Evolutionary conservation across 37 sponge, comb jelly and placozoan genomes (phyloP).

Genomic region (Ephydatia muelleri): DNA sequence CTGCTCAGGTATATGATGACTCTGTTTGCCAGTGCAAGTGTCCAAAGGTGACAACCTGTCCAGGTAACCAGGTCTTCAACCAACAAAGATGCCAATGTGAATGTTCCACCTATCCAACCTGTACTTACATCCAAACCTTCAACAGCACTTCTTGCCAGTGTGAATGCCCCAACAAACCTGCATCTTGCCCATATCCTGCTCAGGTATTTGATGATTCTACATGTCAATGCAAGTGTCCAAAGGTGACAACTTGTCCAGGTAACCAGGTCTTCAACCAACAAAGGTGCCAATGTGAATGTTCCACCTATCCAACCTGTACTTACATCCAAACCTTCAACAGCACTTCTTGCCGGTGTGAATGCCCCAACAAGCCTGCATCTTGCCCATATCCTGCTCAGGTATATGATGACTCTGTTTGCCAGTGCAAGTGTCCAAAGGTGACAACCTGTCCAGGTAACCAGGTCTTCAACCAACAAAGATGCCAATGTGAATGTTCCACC

Average conservation of each 20-base stretch:
- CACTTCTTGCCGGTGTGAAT: not conserved
- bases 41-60: not conserved
- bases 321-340: not conserved
- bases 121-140: not conserved
- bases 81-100: not conserved
- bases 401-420: not conserved
- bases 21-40: conserved; percentile 1
- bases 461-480: conserved; percentile 16
- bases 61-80: not conserved
- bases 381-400: not conserved
- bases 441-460: not conserved
- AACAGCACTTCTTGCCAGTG: conserved; percentile 4
- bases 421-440: not conserved
- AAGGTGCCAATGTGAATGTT: conserved; percentile 13
- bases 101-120: conserved; percentile 6
- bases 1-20: not conserved
- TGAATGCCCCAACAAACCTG: not conserved
- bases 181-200: not conserved
- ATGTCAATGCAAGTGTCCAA: conserved; percentile 1
- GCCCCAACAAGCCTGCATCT: not conserved
- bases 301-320: not conserved
- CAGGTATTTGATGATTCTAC: conserved; percentile 3
- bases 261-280: not conserved
- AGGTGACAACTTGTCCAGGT: not conserved
- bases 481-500: conserved; percentile 40